Conservation (phyloP, 2,113 vertebrate species). For the Eretmochelys imbricata region DNA sequence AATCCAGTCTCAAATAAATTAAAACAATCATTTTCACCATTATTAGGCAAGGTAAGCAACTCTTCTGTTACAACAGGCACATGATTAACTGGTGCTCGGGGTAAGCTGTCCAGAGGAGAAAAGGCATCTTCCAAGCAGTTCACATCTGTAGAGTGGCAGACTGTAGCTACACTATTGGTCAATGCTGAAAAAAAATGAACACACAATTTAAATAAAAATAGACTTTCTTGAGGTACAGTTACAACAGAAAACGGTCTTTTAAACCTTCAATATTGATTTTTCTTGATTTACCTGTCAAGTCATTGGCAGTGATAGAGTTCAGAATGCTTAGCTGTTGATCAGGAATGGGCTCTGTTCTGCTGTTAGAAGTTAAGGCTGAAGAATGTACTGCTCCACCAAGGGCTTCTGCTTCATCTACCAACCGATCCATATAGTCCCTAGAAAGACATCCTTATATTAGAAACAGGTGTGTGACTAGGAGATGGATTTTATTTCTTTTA, state of each 20-base stretch:
- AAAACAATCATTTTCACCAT: constrained; percentile 93
- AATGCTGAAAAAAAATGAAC: constrained; percentile 81
- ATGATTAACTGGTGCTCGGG: constrained; percentile 89
- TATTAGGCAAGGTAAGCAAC: constrained; percentile 88
- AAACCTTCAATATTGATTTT: not conserved
- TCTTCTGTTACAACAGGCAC: constrained; percentile 89
- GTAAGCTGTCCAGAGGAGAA: constrained; percentile 87
- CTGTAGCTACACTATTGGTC: constrained; percentile 91
- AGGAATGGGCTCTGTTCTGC: constrained; percentile 85
- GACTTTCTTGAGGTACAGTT: not conserved
- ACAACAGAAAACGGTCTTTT: not conserved
- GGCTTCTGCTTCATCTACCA: constrained; percentile 95
- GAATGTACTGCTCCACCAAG: constrained; percentile 88
- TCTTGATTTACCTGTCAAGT: constrained; percentile 89
- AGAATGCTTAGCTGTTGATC: constrained; percentile 94
- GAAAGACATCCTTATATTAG: constrained; percentile 1
- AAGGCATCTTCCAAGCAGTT: constrained; percentile 92
- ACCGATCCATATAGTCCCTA: constrained; percentile 97
- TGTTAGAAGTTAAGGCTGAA: constrained; percentile 87
- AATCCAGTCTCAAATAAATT: constrained; percentile 97
- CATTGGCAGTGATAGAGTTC: constrained; percentile 94
- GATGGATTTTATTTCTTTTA: not conserved
- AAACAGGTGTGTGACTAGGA: not conserved
- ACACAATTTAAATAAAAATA: not conserved
- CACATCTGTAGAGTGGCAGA: constrained; percentile 87